Base-by-base conservation (phyloP, 2,113 vertebrate genomes). In the Ammodytes marinus region DNA sequence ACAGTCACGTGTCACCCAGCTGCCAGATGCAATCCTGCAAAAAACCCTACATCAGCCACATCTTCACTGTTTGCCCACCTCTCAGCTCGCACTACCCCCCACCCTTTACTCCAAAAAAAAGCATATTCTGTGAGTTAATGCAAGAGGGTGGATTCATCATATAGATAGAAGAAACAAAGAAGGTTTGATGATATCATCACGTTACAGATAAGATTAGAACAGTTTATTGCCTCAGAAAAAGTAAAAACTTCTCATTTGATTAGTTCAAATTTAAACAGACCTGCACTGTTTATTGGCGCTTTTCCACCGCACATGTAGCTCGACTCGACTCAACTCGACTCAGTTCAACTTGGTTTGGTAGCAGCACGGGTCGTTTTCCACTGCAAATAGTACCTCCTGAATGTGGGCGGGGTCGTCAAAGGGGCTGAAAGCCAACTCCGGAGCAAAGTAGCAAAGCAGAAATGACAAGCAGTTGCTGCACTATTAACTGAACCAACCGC, bases 11-110 rank as follows among this genome's bases (percentile, higher is more conserved):
- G 60, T 76, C 89, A 90, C 84, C 67, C 46, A 53, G 73, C 57
- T 79, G 73, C 83, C 50, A 69, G 70, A 80, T 80, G 77, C 86
- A 85, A 84, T 45, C 69, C 77, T 73, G 27, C 61, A 61, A 66
- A 65, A 80, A 43, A 15, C 27, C 27, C 27, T 27, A 27, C 64
- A 59, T 53, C 8, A 55, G 64, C 54, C 69, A 84, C 82, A 65
- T 57, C 46, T 46, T 88, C 81, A 91, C 80, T 17, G 67, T 84
- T 78, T 84, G 60, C 69, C 76, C 91, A 84, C 88, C 14, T 79
- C 77, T 77, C 55, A 37, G 69, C 46, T 82, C 63, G 80, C 84
- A 86, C 67, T 79, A 63, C 46, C 67, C 76, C 58, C 74, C 35
- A 46, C 54, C 10, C 39, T 76, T 42, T 83, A 59, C 65, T 45